A percentile compares a stretch with the other conserved stretches of the same genome.
Conservation (phyloP, 1,140 invertebrate genomes). For the Phortica variegata region DNA sequence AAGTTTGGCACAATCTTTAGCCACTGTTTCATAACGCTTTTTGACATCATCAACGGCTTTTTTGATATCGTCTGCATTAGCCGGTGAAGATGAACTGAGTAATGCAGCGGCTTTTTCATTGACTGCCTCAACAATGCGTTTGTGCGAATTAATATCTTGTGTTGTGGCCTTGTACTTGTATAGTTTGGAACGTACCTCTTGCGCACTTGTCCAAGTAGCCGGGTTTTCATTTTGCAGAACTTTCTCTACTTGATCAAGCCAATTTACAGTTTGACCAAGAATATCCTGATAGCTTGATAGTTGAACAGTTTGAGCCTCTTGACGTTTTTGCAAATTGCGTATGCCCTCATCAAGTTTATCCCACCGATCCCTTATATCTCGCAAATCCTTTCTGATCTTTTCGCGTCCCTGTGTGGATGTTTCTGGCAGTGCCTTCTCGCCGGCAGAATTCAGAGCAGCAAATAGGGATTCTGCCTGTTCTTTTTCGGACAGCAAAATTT, state of each 20-base stretch:
- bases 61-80: conserved; percentile 65
- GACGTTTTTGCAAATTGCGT: conserved; percentile 76
- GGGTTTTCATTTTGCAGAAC: conserved; percentile 72
- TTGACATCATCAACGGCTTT: conserved; percentile 69
- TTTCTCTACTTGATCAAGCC: conserved; percentile 87
- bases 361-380: conserved; percentile 78
- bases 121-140: conserved; percentile 83
- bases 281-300: conserved; percentile 84
- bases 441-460: conserved; percentile 69
- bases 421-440: conserved; percentile 86
- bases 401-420: conserved; percentile 89
- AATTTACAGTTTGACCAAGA: conserved; percentile 76
- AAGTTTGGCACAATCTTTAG: conserved; percentile 63
- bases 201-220: conserved; percentile 69
- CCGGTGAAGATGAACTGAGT: conserved; percentile 61
- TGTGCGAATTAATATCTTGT: conserved; percentile 88
- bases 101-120: conserved; percentile 74
- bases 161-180: conserved; percentile 82
- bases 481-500: conserved; percentile 76
- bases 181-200: conserved; percentile 84
- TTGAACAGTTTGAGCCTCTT: conserved; percentile 81
- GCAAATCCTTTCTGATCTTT: conserved; percentile 78
- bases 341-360: conserved; percentile 80
- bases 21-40: conserved; percentile 72
- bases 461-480: conserved; percentile 82